Conservation (phyloP, 2,888 invertebrate species). For the Polymixis flavicincta region DNA sequence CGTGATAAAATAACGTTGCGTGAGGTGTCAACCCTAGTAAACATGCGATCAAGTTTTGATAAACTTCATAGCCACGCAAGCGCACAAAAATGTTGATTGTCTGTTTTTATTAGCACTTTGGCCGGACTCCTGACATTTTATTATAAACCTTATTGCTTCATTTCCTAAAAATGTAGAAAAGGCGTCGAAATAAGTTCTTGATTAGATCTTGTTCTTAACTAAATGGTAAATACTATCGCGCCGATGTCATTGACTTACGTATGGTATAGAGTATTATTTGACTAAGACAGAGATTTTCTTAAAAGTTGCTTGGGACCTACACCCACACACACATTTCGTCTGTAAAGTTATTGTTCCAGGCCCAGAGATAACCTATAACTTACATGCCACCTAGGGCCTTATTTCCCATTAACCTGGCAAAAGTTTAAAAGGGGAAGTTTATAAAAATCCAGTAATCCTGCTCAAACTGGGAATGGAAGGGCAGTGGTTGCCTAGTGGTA, state of each 20-base stretch:
- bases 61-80: conserved; percentile 8
- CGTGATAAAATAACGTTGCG: background rate
- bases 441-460: no score
- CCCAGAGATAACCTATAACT: no score
- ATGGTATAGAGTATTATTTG: background rate
- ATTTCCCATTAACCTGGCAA: no score
- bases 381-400: no score
- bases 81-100: conserved; percentile 41
- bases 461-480: no score
- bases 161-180: conserved; percentile 22
- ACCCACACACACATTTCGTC: no score
- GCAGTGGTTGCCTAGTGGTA: no score
- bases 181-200: background rate
- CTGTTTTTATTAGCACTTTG: conserved; percentile 25
- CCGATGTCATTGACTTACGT: background rate
- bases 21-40: conserved; percentile 8
- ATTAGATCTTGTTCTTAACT: conserved; percentile 18
- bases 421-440: no score
- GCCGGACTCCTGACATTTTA: conserved; percentile 24
- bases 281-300: background rate
- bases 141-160: conserved; percentile 1
- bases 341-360: no score
- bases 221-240: background rate
- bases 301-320: no score
- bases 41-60: conserved; percentile 29